A percentile compares a stretch with the other conserved stretches of the same genome.
These are phyloP conservation scores for Apantesis nais DNA, from an alignment of 2,888 invertebrate genomes.

Conservation along the genomic window DNA sequence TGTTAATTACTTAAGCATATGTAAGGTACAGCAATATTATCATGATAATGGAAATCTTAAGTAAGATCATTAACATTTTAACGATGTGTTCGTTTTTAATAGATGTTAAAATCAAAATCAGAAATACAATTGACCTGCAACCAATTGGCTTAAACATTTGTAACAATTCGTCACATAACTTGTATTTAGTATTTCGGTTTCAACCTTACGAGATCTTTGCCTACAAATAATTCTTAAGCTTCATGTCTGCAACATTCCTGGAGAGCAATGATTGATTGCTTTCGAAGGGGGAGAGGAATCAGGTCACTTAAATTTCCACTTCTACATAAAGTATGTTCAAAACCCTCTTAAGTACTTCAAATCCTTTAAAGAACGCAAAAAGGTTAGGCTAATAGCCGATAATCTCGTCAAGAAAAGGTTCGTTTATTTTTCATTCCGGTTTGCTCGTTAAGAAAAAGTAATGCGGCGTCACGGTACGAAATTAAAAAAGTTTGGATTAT, in stretches of 20 bases:
- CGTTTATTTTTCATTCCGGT: conserved; percentile 23
- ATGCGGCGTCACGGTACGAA: background rate
- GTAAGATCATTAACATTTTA: too few relatives aligned
- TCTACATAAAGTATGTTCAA: conserved; percentile 29
- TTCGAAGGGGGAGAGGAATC: background rate
- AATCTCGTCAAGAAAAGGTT: conserved; percentile 6
- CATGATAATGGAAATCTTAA: background rate
- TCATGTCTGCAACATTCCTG: background rate
- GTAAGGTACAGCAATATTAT: background rate
- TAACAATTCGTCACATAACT: background rate
- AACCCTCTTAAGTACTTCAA: conserved; percentile 28
- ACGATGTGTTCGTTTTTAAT: background rate
- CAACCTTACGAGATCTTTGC: background rate
- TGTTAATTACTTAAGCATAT: background rate
- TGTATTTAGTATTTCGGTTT: background rate
- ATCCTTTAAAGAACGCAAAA: conserved; percentile 7
- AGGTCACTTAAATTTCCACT: background rate
- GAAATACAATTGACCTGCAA: too few relatives aligned
- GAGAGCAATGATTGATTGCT: background rate
- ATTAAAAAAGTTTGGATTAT: conserved; percentile 36
- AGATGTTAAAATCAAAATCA: background rate
- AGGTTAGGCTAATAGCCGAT: background rate
- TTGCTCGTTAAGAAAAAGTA: conserved; percentile 20
- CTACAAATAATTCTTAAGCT: background rate
- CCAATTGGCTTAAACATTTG: too few relatives aligned